Conservation (phyloP, 2,113 vertebrate species). For the Orthochromis indermauri region DNA sequence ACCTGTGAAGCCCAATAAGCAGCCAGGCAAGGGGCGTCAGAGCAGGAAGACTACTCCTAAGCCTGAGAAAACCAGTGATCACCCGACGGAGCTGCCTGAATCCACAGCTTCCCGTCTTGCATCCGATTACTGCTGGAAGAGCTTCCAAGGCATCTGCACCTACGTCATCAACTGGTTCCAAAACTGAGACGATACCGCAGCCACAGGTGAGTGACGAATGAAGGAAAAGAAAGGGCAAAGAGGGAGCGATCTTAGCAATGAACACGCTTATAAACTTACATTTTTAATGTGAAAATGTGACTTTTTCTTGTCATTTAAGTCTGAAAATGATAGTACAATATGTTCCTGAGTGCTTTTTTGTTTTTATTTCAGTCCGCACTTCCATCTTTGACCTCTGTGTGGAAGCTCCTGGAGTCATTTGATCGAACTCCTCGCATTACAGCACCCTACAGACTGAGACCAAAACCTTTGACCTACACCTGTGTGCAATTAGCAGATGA, state of each 20-base stretch:
- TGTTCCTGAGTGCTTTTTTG: not conserved
- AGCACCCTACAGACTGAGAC: not conserved
- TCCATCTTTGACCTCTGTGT: not conserved
- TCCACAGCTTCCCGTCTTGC: slow-evolving; percentile 70
- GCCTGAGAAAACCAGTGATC: slow-evolving; percentile 50
- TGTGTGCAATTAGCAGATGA: not conserved
- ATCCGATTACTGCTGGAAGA: slow-evolving; percentile 77
- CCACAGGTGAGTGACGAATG: slow-evolving; percentile 20
- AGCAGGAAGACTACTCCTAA: slow-evolving; percentile 47
- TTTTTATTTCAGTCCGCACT: slow-evolving; percentile 8
- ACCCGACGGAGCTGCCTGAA: slow-evolving; percentile 40
- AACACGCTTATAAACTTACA: not conserved
- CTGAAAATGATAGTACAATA: not conserved
- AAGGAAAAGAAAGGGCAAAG: not conserved
- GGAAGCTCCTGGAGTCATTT: not conserved
- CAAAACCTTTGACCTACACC: not conserved
- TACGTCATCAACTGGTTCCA: slow-evolving; percentile 77
- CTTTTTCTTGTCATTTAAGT: not conserved
- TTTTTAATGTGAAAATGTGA: not conserved
- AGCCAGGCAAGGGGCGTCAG: slow-evolving; percentile 37
- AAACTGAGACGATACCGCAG: slow-evolving; percentile 49
- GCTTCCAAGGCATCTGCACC: slow-evolving; percentile 74
- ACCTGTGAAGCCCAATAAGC: slow-evolving; percentile 36
- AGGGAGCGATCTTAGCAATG: not conserved
- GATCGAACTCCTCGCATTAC: not conserved